These are phyloP conservation scores for Stomorhina lunata DNA, from an alignment of 2,888 invertebrate species.

Conservation along the genomic window DNA sequence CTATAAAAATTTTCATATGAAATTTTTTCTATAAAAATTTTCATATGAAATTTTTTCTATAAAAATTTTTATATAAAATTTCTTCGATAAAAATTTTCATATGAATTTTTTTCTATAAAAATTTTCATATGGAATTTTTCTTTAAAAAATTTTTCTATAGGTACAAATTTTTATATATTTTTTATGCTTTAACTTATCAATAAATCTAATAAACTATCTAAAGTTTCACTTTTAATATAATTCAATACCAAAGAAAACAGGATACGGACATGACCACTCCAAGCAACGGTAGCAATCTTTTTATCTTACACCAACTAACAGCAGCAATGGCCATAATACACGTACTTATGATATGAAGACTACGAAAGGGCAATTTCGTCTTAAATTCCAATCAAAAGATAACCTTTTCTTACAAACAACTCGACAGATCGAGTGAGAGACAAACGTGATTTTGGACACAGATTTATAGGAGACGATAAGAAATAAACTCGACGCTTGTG, in stretches of 20 bases:
- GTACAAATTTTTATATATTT: too few relatives aligned
- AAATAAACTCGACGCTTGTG: conserved; percentile 53
- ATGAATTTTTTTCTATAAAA: too few relatives aligned
- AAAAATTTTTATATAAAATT: too few relatives aligned
- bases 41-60: too few relatives aligned
- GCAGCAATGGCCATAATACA: conserved; percentile 33
- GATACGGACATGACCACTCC: conserved; percentile 7
- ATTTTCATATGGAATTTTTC: too few relatives aligned
- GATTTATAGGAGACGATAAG: conserved; percentile 61
- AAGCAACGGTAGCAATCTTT: conserved; percentile 47
- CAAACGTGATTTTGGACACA: conserved; percentile 62
- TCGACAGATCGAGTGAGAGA: conserved; percentile 33
- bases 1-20: too few relatives aligned
- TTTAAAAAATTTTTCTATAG: too few relatives aligned
- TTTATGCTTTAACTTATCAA: conserved; percentile 15
- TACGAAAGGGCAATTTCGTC: conserved; percentile 5
- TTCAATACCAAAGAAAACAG: conserved; percentile 25
- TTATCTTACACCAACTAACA: conserved; percentile 41
- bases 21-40: too few relatives aligned
- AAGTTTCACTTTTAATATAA: conserved; percentile 51
- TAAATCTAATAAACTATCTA: conserved; percentile 21
- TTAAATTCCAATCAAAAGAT: conserved; percentile 53
- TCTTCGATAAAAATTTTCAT: too few relatives aligned
- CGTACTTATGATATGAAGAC: conserved; percentile 51
- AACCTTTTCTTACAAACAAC: not conserved